Base-by-base conservation (phyloP, 2,888 invertebrate species). In the Thecophora atra region DNA sequence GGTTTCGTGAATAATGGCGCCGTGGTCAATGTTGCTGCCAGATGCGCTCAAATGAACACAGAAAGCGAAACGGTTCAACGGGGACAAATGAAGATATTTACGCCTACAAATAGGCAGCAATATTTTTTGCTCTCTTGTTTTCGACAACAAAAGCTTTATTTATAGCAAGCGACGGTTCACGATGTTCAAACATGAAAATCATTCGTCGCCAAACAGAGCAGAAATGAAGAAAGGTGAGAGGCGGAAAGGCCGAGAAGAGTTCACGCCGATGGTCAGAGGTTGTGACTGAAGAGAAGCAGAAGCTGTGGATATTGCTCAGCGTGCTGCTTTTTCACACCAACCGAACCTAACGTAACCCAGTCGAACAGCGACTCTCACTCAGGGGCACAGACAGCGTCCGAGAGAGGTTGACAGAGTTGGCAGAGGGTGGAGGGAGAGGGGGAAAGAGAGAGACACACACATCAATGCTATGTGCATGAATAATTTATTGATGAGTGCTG, bases 121-220 rank as follows among this genome's bases (percentile, higher is more conserved):
- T 60, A 60, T 60, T 60, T 60, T 30, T 60, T 15, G n/a, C 30
- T 28, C 60, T 56, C 60, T 60, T 60, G 60, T 60, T 60, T 30
- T 30, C 30, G 60, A 60, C 60, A 64, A 64, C 64, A 64, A 64
- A 64, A 64, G 44, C n/a, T 42, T 64, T 64, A 64, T 64, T 64
- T 64, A 64, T 47, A 47, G 47, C 47, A 37, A 37, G 1, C 37
- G 37, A 6, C 37, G 62, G 37, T 19, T 37, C 21, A 17, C 30
- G 62, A 42, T 19, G 21, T 62, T 37, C 62, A 62, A 37, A 30
- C 42, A 21, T 19, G 63, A 42, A 62, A 63, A 63, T 44, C 37
- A 63, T 63, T 47, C 64, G 42, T 17, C 64, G 64, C 17, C 30
- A 30, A n/a, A 17, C 30, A 17, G 37, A 37, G 11, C 37, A 37